Percentiles rank a stretch among this genome's conserved stretches.
These are phyloP conservation scores for Tautogolabrus adspersus DNA, from an alignment of 2,113 vertebrate genomes.

Conservation along the genomic window DNA sequence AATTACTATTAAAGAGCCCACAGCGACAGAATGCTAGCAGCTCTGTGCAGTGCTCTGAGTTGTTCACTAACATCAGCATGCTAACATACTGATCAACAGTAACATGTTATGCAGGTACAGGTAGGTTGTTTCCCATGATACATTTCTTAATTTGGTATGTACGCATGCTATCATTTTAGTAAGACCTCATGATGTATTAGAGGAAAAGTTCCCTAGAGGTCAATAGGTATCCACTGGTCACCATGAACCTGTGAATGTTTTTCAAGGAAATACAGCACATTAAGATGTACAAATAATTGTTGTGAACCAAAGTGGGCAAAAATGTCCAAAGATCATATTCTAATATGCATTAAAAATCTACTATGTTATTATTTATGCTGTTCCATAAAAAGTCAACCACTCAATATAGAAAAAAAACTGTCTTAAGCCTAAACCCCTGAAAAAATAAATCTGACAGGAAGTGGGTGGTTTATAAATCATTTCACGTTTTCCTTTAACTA, in stretches of 20 bases:
- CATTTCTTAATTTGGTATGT: background rate
- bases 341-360: slow-evolving; percentile 19
- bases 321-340: background rate
- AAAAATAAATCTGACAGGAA: slow-evolving; percentile 60
- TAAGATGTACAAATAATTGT: background rate
- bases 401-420: slow-evolving; percentile 19
- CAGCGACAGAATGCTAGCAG: background rate
- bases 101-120: too few species aligned
- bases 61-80: background rate
- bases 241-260: background rate
- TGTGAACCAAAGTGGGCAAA: background rate
- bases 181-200: background rate
- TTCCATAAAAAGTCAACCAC: slow-evolving; percentile 8
- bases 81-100: background rate
- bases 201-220: background rate
- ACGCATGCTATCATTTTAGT: background rate
- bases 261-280: background rate
- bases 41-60: background rate
- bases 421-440: slow-evolving; percentile 35
- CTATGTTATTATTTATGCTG: slow-evolving; percentile 8
- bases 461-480: slow-evolving; percentile 66
- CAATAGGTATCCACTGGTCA: background rate
- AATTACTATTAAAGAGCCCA: slow-evolving; percentile 13
- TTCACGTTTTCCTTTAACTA: slow-evolving; percentile 35
- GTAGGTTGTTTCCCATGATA: too few species aligned